These are phyloP conservation scores for Serripes groenlandicus DNA, from an alignment of 2,888 invertebrate genomes.

Conservation along the genomic window DNA sequence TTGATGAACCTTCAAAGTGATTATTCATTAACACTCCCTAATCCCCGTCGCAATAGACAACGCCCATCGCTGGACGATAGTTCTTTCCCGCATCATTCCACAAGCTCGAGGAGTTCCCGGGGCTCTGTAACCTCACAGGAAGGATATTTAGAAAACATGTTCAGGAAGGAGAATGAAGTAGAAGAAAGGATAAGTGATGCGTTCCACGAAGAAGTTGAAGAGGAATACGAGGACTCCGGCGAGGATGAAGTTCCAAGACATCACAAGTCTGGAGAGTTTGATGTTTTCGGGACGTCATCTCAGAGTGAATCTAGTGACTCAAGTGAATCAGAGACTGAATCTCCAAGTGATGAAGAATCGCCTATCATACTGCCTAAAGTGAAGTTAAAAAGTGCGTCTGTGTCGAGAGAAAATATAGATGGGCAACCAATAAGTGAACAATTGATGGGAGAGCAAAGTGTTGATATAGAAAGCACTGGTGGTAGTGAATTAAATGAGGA, in stretches of 20 bases:
- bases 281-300: slow-evolving; percentile 14
- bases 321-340: slow-evolving; percentile 27
- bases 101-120: slow-evolving; percentile 41
- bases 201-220: slow-evolving; percentile 50
- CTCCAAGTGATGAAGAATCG: slow-evolving; percentile 35
- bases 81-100: slow-evolving; percentile 29
- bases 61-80: slow-evolving; percentile 60
- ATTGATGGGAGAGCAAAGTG: slow-evolving; percentile 5
- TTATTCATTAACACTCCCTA: slow-evolving; percentile 53
- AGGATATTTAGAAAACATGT: slow-evolving; percentile 71
- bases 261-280: slow-evolving; percentile 54
- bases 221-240: slow-evolving; percentile 51
- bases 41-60: slow-evolving; percentile 35
- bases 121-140: slow-evolving; percentile 64
- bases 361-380: slow-evolving; percentile 56
- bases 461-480: not conserved
- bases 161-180: slow-evolving; percentile 69
- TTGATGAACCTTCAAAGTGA: slow-evolving; percentile 61
- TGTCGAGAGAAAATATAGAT: slow-evolving; percentile 5
- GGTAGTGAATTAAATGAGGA: not conserved
- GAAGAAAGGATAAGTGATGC: slow-evolving; percentile 65
- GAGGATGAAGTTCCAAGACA: slow-evolving; percentile 33
- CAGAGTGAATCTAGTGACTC: slow-evolving; percentile 14
- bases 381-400: slow-evolving; percentile 46
- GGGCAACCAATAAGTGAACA: slow-evolving; percentile 3